Evolutionary conservation across 2,113 vertebrate species (phyloP).

Genomic region (Thymallus thymallus): DNA sequence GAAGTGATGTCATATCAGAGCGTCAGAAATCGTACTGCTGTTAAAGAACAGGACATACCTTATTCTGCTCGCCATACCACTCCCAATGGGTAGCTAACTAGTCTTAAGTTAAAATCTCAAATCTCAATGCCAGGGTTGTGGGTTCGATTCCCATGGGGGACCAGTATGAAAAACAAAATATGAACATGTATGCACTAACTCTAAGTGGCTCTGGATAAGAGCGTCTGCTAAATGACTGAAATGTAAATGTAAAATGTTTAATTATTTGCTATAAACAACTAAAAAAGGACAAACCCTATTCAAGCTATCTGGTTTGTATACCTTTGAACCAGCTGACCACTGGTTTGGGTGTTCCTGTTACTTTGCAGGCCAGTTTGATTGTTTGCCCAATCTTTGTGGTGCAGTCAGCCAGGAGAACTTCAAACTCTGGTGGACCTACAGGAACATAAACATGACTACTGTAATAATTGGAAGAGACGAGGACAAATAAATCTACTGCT

Average conservation of each 20-base stretch:
- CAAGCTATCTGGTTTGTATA: conserved; percentile 43
- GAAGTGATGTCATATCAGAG: neutral
- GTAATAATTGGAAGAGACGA: neutral
- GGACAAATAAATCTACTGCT: neutral
- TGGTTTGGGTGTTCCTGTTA: conserved; percentile 85
- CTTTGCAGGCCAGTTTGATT: conserved; percentile 87
- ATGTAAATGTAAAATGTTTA: no score
- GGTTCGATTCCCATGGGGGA: no score
- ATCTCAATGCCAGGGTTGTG: no score
- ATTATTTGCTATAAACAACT: no score
- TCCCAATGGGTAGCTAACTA: no score
- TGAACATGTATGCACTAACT: no score
- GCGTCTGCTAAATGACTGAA: no score
- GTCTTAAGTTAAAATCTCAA: no score
- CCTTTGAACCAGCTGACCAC: conserved; percentile 92
- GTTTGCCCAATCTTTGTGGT: conserved; percentile 87
- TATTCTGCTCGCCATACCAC: no score
- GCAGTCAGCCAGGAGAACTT: conserved; percentile 81
- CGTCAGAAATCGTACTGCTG: neutral
- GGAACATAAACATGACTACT: conserved; percentile 10
- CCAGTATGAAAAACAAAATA: no score
- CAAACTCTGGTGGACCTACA: conserved; percentile 85
- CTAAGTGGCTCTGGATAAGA: no score
- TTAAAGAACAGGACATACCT: neutral
- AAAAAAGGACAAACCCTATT: no score